Conservation (phyloP, 1,140 invertebrate genomes). For the Lepidurus couesii region DNA sequence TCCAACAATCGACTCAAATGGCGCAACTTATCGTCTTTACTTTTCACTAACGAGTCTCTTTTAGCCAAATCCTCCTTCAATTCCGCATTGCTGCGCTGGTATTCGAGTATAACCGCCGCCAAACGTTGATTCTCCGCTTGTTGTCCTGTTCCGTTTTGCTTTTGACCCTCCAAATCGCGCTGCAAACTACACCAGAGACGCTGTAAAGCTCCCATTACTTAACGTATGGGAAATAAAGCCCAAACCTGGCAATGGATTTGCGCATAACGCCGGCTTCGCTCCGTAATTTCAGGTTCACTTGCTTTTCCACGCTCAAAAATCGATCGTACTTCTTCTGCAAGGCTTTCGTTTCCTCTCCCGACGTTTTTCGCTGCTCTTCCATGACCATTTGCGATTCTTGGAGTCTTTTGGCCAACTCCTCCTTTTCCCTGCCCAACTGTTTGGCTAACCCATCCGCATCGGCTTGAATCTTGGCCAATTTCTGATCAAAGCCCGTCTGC, state of each 20-base stretch:
- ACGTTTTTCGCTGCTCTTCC: slow-evolving; percentile 19
- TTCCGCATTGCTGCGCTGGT: background rate
- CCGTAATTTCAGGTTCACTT: slow-evolving; percentile 31
- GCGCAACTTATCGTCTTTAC: background rate
- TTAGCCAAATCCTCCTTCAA: background rate
- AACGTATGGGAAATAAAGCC: background rate
- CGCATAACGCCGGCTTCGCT: slow-evolving; percentile 29
- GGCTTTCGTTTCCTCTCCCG: slow-evolving; percentile 26
- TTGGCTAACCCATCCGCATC: background rate
- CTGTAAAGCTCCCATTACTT: too few species aligned
- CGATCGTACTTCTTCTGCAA: slow-evolving; percentile 26
- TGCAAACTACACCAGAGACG: slow-evolving; percentile 24
- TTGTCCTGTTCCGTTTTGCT: background rate
- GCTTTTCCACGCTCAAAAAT: slow-evolving; percentile 27
- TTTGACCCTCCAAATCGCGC: slow-evolving; percentile 26
- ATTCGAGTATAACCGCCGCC: background rate
- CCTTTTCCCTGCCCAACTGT: slow-evolving; percentile 2
- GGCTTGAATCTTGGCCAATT: background rate
- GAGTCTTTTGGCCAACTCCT: background rate
- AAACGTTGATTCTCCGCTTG: slow-evolving; percentile 24
- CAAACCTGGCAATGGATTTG: slow-evolving; percentile 28
- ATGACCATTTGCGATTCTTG: slow-evolving; percentile 4
- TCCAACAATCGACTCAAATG: background rate
- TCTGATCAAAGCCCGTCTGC: background rate
- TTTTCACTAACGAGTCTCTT: slow-evolving; percentile 15